These are phyloP conservation scores for Oreotragus oreotragus DNA, from an alignment of 2,113 vertebrate genomes.

Conservation along the genomic window DNA sequence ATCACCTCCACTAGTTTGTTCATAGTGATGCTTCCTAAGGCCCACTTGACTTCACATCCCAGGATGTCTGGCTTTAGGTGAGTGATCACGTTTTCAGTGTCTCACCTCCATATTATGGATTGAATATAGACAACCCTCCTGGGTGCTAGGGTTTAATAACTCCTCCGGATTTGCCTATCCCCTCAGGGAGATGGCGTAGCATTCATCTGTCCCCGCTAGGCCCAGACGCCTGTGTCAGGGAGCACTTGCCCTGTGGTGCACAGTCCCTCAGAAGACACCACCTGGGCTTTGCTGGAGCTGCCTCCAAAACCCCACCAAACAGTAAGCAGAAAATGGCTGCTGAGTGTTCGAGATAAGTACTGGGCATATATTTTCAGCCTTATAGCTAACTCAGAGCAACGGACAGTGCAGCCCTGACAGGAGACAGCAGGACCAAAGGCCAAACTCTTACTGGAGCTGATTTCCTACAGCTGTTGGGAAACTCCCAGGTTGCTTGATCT, in stretches of 20 bases:
- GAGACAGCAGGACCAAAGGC: slow-evolving; percentile 22
- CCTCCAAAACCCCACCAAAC: not conserved
- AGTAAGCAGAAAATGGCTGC: slow-evolving; percentile 27
- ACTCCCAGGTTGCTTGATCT: not conserved
- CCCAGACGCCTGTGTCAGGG: rapidly evolving
- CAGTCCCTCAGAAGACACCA: not conserved
- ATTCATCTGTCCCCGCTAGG: not conserved
- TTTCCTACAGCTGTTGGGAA: slow-evolving; percentile 41
- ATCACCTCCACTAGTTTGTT: not conserved
- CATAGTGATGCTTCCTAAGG: not conserved
- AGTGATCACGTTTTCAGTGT: not conserved
- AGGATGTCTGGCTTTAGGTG: not conserved
- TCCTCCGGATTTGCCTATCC: not conserved
- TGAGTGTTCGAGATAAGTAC: not conserved
- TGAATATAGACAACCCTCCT: not conserved
- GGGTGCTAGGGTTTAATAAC: not conserved
- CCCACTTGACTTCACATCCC: not conserved
- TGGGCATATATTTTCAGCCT: slow-evolving; percentile 1
- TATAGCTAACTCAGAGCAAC: slow-evolving; percentile 7
- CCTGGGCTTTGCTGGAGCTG: not conserved
- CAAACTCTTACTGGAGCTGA: not conserved
- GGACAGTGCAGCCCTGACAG: not conserved
- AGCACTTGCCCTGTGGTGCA: not conserved
- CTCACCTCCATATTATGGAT: not conserved
- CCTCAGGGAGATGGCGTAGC: not conserved